Evolutionary conservation across 2,113 vertebrate species (phyloP).

Genomic region (Saccopteryx bilineata): DNA sequence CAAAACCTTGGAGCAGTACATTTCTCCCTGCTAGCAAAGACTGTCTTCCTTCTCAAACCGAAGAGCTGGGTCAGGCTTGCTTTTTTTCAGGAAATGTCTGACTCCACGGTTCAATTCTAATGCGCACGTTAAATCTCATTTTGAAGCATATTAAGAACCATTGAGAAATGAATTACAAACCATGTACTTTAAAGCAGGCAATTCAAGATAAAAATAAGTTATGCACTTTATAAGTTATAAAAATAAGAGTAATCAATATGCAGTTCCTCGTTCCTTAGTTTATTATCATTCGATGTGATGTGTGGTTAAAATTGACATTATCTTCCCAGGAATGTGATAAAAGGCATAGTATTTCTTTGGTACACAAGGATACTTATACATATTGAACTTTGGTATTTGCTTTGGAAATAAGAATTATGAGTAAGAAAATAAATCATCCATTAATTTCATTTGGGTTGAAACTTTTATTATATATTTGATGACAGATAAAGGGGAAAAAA

Average conservation of each 20-base stretch:
- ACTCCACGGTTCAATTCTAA: conserved; percentile 11
- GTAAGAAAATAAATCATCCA: background rate
- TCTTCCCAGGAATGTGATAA: background rate
- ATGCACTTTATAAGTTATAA: conserved; percentile 37
- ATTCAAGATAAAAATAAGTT: conserved; percentile 48
- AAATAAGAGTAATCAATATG: conserved; percentile 10
- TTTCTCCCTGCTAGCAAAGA: background rate
- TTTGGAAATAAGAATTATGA: conserved; percentile 25
- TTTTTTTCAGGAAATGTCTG: conserved; percentile 33
- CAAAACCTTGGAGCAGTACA: background rate
- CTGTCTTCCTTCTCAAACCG: background rate
- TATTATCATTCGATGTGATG: background rate
- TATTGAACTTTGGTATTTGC: background rate
- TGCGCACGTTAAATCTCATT: conserved; percentile 47
- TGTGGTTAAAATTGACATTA: background rate
- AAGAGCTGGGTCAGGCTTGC: background rate
- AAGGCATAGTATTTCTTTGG: conserved; percentile 38
- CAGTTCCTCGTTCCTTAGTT: conserved; percentile 11
- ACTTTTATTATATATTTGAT: conserved; percentile 19
- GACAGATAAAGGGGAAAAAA: conserved; percentile 29
- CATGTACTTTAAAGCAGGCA: background rate
- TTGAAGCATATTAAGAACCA: conserved; percentile 33
- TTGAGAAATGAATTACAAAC: conserved; percentile 53
- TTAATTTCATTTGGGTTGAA: conserved; percentile 46
- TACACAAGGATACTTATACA: background rate